These are phyloP conservation scores for Myiagra hebetior DNA, from an alignment of 2,113 vertebrate genomes.

Conservation along the genomic window DNA sequence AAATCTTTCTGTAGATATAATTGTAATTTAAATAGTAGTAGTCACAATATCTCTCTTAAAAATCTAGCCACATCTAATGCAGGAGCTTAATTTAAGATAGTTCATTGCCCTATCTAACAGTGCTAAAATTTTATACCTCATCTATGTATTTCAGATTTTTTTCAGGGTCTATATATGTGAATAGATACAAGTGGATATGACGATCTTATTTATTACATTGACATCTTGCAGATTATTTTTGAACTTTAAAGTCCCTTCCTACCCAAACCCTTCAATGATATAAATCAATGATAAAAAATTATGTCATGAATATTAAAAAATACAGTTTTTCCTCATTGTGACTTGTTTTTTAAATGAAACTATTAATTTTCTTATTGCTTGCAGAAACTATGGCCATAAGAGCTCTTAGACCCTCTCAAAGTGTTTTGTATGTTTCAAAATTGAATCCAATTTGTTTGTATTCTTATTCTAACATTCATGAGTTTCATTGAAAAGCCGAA, in stretches of 20 bases:
- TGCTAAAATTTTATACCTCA: fast-evolving
- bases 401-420: neutral
- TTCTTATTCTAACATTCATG: neutral
- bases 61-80: neutral
- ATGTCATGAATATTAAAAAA: neutral
- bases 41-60: neutral
- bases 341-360: neutral
- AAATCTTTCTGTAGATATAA: neutral
- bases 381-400: neutral
- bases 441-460: neutral
- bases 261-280: neutral
- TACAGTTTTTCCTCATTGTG: neutral
- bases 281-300: neutral
- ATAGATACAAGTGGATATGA: neutral
- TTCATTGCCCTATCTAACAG: neutral
- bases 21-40: neutral
- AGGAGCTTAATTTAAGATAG: neutral
- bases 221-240: neutral
- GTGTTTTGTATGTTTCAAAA: neutral
- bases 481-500: neutral
- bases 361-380: neutral
- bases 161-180: neutral
- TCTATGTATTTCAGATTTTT: neutral
- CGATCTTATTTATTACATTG: neutral
- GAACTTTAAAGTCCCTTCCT: neutral